Evolutionary conservation across 2,888 invertebrate genomes (phyloP).

Genomic region (Esperia sulphurella): DNA sequence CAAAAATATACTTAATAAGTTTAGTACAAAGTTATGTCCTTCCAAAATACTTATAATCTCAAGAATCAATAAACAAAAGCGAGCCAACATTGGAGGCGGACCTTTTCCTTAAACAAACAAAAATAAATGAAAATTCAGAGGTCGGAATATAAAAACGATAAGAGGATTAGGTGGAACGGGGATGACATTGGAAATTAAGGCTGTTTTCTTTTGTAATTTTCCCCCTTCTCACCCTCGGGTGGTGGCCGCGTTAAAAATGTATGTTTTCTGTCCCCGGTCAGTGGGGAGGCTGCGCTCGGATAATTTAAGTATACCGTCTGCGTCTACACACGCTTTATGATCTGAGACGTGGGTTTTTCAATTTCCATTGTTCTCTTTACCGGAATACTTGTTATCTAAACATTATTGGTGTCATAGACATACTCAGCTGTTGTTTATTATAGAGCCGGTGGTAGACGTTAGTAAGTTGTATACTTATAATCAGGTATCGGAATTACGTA

Average conservation of each 20-base stretch:
- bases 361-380: slow-evolving; percentile 10
- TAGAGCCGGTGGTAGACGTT: too few species aligned
- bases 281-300: slow-evolving; percentile 45
- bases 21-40: slow-evolving; percentile 11
- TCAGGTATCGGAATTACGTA: too few species aligned
- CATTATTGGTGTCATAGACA: too few species aligned
- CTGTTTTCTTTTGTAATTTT: slow-evolving; percentile 79
- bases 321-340: slow-evolving; percentile 35
- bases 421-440: too few species aligned
- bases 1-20: slow-evolving; percentile 9
- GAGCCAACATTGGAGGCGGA: slow-evolving; percentile 33
- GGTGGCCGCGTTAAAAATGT: slow-evolving; percentile 70
- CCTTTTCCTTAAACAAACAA: slow-evolving; percentile 75
- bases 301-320: slow-evolving; percentile 30
- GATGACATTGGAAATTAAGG: slow-evolving; percentile 80
- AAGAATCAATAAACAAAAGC: slow-evolving; percentile 48
- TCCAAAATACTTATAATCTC: slow-evolving; percentile 29
- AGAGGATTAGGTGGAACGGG: slow-evolving; percentile 78
- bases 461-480: too few species aligned
- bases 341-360: slow-evolving; percentile 14
- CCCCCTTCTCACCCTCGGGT: slow-evolving; percentile 64
- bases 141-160: slow-evolving; percentile 77
- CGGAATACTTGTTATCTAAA: not conserved
- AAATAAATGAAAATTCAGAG: slow-evolving; percentile 78
- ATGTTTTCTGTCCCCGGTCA: slow-evolving; percentile 57